Conservation (phyloP, 2,888 invertebrate species). For the Terebella lapidaria region DNA sequence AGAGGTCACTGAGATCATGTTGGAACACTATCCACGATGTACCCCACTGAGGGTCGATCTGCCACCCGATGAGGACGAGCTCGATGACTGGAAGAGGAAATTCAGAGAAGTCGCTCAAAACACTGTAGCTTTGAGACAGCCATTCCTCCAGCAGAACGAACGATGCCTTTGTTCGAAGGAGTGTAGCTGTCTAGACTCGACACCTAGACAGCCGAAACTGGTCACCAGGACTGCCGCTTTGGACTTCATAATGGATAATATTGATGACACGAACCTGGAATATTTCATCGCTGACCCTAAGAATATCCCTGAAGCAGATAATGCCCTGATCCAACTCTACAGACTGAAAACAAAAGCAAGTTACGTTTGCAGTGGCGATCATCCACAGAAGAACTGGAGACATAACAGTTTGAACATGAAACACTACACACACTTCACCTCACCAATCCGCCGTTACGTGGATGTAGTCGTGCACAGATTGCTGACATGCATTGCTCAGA, state of each 20-base stretch:
- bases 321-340: conserved; percentile 31
- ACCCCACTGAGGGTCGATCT: conserved; percentile 33
- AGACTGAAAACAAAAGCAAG: conserved; percentile 27
- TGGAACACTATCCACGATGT: conserved; percentile 27
- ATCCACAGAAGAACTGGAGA: conserved; percentile 1
- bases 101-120: conserved; percentile 37
- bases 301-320: conserved; percentile 35
- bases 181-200: neutral
- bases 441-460: conserved; percentile 36
- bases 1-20: conserved; percentile 32
- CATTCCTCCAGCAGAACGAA: conserved; percentile 30
- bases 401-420: conserved; percentile 34
- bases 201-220: too few species aligned
- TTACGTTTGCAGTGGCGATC: conserved; percentile 28
- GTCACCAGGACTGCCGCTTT: neutral
- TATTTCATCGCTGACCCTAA: conserved; percentile 31
- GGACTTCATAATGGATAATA: neutral
- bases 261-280: neutral
- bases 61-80: conserved; percentile 24
- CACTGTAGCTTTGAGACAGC: conserved; percentile 35
- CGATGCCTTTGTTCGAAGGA: conserved; percentile 29
- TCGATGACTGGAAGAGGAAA: conserved; percentile 21
- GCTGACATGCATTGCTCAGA: conserved; percentile 31
- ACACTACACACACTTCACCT: conserved; percentile 34
- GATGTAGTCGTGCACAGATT: conserved; percentile 41